phyloP scores from a whole-genome alignment of 2,888 invertebrate genomes.

The Acanthosepion lycidas region DNA sequence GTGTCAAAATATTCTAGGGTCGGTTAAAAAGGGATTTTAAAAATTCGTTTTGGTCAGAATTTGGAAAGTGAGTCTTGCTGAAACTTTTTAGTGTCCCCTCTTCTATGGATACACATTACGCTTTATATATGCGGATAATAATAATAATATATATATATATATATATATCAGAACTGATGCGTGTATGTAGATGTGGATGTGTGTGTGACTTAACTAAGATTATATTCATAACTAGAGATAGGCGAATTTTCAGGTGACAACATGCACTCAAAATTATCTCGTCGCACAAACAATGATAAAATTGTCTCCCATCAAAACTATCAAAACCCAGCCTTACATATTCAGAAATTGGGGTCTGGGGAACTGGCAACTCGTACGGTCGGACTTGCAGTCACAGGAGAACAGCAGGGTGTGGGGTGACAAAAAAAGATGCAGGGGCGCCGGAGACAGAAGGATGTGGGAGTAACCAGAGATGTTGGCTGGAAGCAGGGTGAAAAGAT shows the following conservation, averaged over 20 bases:
- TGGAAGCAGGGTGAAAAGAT: not conserved
- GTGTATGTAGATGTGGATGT: not conserved
- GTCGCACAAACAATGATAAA: not conserved
- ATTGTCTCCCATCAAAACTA: not conserved
- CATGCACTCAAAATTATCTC: not conserved
- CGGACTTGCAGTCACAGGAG: not conserved
- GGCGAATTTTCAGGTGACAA: constrained; percentile 17
- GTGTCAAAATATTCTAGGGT: no score
- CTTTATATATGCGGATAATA: no score
- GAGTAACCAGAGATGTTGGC: not conserved
- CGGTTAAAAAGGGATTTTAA: no score
- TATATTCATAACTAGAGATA: not conserved
- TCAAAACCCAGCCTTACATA: not conserved
- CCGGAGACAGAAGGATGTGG: not conserved
- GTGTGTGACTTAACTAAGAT: not conserved
- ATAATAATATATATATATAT: no score
- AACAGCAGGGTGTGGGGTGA: not conserved
- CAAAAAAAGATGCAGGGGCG: not conserved
- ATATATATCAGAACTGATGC: not conserved
- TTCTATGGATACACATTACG: no score
- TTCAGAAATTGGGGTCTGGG: constrained; percentile 4
- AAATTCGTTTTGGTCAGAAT: no score
- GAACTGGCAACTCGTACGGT: not conserved
- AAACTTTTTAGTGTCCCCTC: no score
- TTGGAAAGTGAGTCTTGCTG: no score